A percentile compares a stretch with the other conserved stretches of the same genome.
phyloP scores from a whole-genome alignment of 2,888 invertebrate species.

The Smittia aterrima region DNA sequence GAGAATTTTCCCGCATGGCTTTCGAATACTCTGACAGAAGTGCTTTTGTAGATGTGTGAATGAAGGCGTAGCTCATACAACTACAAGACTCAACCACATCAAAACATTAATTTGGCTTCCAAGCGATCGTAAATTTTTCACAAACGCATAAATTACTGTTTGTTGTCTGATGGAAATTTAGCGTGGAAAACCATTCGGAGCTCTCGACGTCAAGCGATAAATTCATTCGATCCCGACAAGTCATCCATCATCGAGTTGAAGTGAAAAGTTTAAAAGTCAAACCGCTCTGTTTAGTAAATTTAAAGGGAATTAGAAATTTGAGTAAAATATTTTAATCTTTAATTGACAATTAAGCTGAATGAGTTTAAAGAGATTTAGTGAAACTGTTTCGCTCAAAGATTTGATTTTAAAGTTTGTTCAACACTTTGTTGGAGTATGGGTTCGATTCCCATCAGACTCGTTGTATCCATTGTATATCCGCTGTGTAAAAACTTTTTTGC shows the following conservation, averaged over 20 bases:
- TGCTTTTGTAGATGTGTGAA: neutral
- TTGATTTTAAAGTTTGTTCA: too few relatives aligned
- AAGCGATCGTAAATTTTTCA: neutral
- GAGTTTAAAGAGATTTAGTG: too few relatives aligned
- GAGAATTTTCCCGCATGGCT: constrained; percentile 35
- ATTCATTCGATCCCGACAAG: constrained; percentile 23
- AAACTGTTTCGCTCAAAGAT: too few relatives aligned
- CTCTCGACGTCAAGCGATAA: neutral
- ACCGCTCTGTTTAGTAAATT: neutral
- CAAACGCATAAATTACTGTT: neutral
- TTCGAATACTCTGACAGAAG: neutral
- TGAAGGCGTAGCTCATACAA: constrained; percentile 20
- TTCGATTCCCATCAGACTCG: too few relatives aligned
- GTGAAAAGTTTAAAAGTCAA: constrained; percentile 8
- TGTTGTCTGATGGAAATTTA: constrained; percentile 14
- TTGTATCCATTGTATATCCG: too few relatives aligned
- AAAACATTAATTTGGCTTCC: neutral
- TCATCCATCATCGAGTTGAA: constrained; percentile 10
- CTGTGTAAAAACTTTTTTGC: too few relatives aligned
- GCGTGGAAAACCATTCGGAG: neutral
- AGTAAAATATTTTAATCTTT: too few relatives aligned
- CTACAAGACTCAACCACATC: neutral
- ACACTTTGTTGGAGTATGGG: too few relatives aligned
- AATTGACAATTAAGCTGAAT: too few relatives aligned
- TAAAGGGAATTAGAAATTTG: neutral